Base-by-base conservation (phyloP, 1,140 invertebrate species). In the Leptopilina clavipes region DNA sequence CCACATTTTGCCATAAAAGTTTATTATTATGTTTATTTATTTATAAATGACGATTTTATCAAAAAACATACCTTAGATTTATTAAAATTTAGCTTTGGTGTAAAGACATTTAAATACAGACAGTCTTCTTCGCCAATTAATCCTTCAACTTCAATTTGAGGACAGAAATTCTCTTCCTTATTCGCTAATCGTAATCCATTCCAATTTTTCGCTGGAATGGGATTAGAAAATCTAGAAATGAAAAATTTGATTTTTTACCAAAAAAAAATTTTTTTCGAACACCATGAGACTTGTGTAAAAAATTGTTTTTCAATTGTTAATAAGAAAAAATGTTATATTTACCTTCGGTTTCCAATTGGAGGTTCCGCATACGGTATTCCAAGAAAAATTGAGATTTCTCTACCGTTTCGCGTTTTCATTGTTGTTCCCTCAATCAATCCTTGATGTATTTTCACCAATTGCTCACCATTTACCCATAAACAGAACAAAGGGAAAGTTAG, bases 41-140 rank as follows among this genome's bases (percentile, higher is more conserved):
- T 31, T 31, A 1, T 31, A 31, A 31, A 3, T 31, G 1, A 31
- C 25, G 25, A 31, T 44, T 44, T 44, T 44, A 1, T 44, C 3
- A 1, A 14, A 6, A 52, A 52, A 52, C 14, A 7, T 52, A 52
- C 48, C 17, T 17, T 52, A 5, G 48, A n/a, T 52, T n/a, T 17
- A 52, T 52, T 52, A n/a, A 52, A 52, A 17, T 52, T 52, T 17
- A 52, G 3, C 0, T n/a, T 0, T 6, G 48, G 48, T 52, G 48
- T 52, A 12, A 56, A 72, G 3, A 72, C 71, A 48, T 72, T 72
- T 48, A 72, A n/a, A 25, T 72, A 72, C 2, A 72, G 40, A 52
- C 71, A 72, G 14, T 72, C 71, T 11, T 72, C 71, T 12, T 19
- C 48, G 12, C 40, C 43, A 22, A 18, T 19, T 18, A 72, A 8